Base-by-base conservation (phyloP, 2,113 vertebrate species). In the Syngnathus floridae region DNA sequence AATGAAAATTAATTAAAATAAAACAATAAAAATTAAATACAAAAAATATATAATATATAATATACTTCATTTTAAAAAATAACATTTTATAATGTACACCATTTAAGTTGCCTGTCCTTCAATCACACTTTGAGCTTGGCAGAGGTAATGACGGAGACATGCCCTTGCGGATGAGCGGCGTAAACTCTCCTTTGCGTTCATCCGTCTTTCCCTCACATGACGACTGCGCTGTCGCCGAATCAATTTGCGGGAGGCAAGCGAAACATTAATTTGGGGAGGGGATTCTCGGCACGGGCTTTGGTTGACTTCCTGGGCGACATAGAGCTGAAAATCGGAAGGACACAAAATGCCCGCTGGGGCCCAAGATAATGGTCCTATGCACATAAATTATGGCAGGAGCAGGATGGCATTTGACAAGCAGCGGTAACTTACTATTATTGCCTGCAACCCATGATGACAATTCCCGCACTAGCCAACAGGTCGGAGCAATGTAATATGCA, bases 401-500 rank as follows among this genome's bases (percentile, higher is more conserved):
- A 82, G 61, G 76, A 70, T 84, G 78, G 74, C 71, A 79, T 63
- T 71, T 89, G 82, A 88, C 84, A 83, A 74, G 75, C 66, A 79
- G 77, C 84, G 76, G 82, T 84, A 86, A 89, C 79, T 88, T 86
- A 84, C 77, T 74, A 67, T 87, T 88, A 87, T 81, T 82, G 78
- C 82, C 77, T 75, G 77, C 72, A 77, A 79, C 78, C 60, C 56
- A 81, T 83, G 79, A 86, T 81, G 79, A 82, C 72, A 85, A 84
- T 83, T 83, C 79, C 76, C 37, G 13, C 14, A 69, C 82, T 73
- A 73, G 80, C 77, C 84, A 84, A 85, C 84, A 83, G 85, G 87
- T 86, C 65, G 54, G 41, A 66, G 62, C 60, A 6, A 87, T 83
- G 76, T 74, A 83, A 84, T 83, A 82, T 86, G 82, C 77, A 85